These are phyloP conservation scores for Tiliqua scincoides DNA, from an alignment of 2,113 vertebrate species.

Conservation along the genomic window DNA sequence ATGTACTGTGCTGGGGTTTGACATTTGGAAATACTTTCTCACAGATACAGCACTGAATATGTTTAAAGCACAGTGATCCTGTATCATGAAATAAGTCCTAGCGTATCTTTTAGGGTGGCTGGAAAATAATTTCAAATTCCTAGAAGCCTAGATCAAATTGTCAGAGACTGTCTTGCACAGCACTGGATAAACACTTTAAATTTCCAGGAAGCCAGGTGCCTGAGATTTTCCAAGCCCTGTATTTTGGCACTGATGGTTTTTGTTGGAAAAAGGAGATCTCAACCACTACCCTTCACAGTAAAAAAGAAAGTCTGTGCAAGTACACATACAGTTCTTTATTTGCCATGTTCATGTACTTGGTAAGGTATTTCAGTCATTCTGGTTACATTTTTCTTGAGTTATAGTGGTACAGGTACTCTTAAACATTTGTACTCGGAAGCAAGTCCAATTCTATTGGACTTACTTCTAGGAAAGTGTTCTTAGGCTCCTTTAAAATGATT, in stretches of 20 bases:
- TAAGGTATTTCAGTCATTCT: slow-evolving; percentile 32
- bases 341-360: background rate
- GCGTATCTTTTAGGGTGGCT: background rate
- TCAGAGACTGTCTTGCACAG: background rate
- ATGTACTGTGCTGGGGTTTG: background rate
- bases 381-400: slow-evolving; percentile 14
- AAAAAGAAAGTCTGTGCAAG: background rate
- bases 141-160: background rate
- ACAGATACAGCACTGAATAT: background rate
- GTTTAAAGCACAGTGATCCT: background rate
- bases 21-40: background rate
- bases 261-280: background rate
- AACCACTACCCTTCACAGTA: background rate
- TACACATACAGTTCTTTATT: background rate
- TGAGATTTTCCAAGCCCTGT: background rate
- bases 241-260: background rate
- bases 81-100: background rate
- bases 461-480: background rate
- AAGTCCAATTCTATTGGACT: background rate
- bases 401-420: slow-evolving; percentile 2
- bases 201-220: slow-evolving; percentile 1
- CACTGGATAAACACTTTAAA: slow-evolving; percentile 15
- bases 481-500: background rate
- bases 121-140: background rate
- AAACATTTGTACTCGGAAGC: background rate